Base-by-base conservation (phyloP, 2,797 vertebrate genomes). In the Muscicapa striata region DNA sequence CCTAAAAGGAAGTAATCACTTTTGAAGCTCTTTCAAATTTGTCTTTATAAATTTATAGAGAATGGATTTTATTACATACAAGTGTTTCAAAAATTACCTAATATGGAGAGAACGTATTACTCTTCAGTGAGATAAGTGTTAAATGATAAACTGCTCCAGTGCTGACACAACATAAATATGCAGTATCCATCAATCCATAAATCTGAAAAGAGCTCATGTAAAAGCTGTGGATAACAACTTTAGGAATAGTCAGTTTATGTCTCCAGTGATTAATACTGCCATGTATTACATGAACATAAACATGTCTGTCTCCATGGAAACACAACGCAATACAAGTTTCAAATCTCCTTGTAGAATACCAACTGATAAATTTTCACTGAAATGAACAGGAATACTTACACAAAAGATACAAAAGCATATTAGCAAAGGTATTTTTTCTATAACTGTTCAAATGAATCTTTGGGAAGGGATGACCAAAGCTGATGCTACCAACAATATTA, bases 81-180 rank as follows among this genome's bases (percentile, higher is more conserved):
- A 76, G 69, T 14, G 26, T 81, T 87, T 80, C 36, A 89, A 89
- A 75, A 66, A 36, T 45, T 73, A 80, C 77, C 62, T 76, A 75
- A 93, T 78, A 90, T 21, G 11, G 49, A 62, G 27, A 83, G 3
- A 89, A 29, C n/a, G 34, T 54, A 84, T 80, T 80, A 78, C 18
- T 94, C 48, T 93, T 67, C 80, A 74, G 78, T 59, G 73, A 87
- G 86, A 58, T 88, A 95, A 89, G 55, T 78, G 67, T 87, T 88
- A 82, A 83, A 90, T 80, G 91, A 95, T 75, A 89, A 94, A 95
- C 40, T 92, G 82, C 58, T 86, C n/a, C 30, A 89, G 51, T 89
- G 66, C 51, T 77, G 88, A 81, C 62, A 89, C 49, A 84, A 84
- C 32, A 94, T 93, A 95, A 96, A 95, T 51, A 95, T 41, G 61